Evolutionary conservation across 2,797 vertebrate species (phyloP).

Genomic region (Myotis myotis): DNA sequence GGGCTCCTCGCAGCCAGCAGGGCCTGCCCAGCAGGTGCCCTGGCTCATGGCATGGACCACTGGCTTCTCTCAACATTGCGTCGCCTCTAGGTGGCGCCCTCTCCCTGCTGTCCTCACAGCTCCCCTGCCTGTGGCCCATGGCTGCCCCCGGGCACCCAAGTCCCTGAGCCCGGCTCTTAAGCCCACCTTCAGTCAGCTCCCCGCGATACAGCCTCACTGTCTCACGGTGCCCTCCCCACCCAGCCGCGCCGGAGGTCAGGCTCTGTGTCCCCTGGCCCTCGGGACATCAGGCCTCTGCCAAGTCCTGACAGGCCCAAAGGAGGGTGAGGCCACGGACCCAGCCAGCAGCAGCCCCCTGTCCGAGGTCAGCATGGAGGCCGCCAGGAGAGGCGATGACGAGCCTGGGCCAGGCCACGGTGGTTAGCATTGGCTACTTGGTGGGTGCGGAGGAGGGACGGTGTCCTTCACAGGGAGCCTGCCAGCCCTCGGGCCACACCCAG

Average conservation of each 20-base stretch:
- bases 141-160: neutral
- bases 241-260: neutral
- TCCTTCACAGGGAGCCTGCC: neutral
- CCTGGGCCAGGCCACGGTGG: rapidly evolving
- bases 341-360: neutral
- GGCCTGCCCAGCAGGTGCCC: neutral
- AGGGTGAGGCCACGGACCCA: neutral
- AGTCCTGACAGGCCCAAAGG: neutral
- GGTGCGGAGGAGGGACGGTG: neutral
- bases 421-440: rapidly evolving
- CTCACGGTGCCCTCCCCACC: rapidly evolving
- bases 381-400: neutral
- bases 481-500: neutral
- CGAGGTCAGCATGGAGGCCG: rapidly evolving
- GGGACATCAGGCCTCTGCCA: neutral
- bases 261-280: neutral
- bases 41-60: neutral
- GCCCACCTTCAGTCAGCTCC: neutral
- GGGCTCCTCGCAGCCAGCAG: too few relatives aligned
- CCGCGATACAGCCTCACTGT: rapidly evolving
- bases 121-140: neutral
- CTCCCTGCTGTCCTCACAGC: neutral
- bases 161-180: neutral
- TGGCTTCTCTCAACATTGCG: neutral
- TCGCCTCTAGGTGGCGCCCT: neutral